A percentile compares a stretch with the other conserved stretches of the same genome.
These are phyloP conservation scores for Hylaeus anthracinus DNA, from an alignment of 1,140 invertebrate genomes.

Conservation along the genomic window DNA sequence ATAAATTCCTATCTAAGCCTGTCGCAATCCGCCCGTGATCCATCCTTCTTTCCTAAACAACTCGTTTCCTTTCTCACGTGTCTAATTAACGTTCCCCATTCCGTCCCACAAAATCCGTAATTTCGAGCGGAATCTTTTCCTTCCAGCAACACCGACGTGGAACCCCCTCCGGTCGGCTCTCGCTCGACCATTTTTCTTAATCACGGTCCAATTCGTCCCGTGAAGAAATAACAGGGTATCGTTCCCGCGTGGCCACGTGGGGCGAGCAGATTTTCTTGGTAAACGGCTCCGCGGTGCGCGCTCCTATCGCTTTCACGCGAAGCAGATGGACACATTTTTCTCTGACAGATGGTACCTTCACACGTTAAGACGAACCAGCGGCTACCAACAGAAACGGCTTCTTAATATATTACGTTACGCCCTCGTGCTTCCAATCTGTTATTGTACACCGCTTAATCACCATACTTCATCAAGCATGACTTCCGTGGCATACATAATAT, in stretches of 20 bases:
- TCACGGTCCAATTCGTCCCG: constrained; percentile 42
- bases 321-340: constrained; percentile 51
- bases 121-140: constrained; percentile 6
- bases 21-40: neutral
- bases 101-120: neutral
- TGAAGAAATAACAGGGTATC: constrained; percentile 44
- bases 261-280: constrained; percentile 26
- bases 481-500: constrained; percentile 51
- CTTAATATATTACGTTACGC: constrained; percentile 58
- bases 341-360: constrained; percentile 57
- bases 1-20: no score
- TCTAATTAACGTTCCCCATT: constrained; percentile 1
- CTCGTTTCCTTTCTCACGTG: constrained; percentile 1
- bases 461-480: constrained; percentile 58
- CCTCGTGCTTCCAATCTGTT: constrained; percentile 58
- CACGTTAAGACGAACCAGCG: constrained; percentile 52
- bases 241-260: constrained; percentile 8
- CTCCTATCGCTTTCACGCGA: neutral
- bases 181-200: constrained; percentile 7
- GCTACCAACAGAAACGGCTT: constrained; percentile 52
- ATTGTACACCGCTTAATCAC: constrained; percentile 57
- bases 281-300: neutral
- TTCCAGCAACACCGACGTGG: neutral
- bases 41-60: constrained; percentile 16
- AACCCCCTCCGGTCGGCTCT: neutral